phyloP scores from a whole-genome alignment of 2,797 vertebrate species.

The Acanthopagrus latus region DNA sequence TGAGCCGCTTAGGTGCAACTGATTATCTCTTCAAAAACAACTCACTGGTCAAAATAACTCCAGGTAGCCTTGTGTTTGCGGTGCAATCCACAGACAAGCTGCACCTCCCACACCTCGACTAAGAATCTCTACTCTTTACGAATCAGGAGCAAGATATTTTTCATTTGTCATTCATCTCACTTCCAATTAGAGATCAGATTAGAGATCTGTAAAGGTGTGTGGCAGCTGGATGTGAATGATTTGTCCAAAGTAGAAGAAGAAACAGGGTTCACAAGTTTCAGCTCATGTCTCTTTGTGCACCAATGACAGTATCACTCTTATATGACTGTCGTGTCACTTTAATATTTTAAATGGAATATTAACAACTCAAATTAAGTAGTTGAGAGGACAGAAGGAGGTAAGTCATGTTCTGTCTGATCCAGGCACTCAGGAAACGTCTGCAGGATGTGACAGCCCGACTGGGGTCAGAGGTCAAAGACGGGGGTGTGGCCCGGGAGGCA shows the following conservation, averaged over 20 bases:
- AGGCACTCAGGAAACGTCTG: conserved; percentile 89
- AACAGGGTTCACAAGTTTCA: neutral
- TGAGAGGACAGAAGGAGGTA: neutral
- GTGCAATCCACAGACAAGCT: neutral
- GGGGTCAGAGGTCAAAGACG: conserved; percentile 71
- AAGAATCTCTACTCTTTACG: neutral
- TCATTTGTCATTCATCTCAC: no score
- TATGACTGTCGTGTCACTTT: neutral
- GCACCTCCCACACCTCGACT: neutral
- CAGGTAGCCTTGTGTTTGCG: no score
- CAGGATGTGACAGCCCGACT: conserved; percentile 82
- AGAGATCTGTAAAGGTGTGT: neutral
- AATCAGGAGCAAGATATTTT: no score
- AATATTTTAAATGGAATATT: no score
- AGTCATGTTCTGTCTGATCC: neutral
- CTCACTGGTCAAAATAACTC: neutral
- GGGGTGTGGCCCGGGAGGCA: conserved; percentile 74
- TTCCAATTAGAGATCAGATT: neutral
- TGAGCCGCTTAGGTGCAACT: neutral
- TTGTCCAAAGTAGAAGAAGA: neutral
- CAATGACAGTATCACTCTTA: neutral
- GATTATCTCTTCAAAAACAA: neutral
- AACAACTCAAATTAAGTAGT: neutral
- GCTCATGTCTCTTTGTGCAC: neutral
- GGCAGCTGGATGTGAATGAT: neutral